Evolutionary conservation across 2,888 invertebrate genomes (phyloP).

Genomic region (Polydrusus pterygomalis): DNA sequence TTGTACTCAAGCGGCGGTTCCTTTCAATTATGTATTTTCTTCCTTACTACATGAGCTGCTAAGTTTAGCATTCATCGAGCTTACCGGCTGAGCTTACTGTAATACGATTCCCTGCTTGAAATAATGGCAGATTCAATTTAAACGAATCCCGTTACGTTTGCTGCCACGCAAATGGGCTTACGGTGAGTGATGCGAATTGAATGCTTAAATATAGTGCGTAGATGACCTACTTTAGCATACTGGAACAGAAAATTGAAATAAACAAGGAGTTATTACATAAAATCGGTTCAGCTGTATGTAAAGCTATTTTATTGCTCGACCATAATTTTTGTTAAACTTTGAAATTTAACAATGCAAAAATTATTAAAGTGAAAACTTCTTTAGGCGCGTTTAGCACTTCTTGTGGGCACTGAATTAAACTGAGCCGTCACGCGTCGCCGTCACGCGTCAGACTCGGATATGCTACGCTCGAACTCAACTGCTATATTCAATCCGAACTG

Average conservation of each 20-base stretch:
- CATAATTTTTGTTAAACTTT: no score
- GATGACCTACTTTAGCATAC: slow-evolving; percentile 34
- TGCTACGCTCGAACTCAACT: no score
- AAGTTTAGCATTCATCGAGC: not conserved
- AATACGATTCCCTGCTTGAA: slow-evolving; percentile 9
- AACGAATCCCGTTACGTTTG: slow-evolving; percentile 20
- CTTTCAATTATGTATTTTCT: not conserved
- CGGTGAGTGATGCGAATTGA: slow-evolving; percentile 31
- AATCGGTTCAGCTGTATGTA: not conserved
- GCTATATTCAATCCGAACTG: no score
- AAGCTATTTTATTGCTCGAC: no score
- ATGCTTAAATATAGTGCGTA: slow-evolving; percentile 38
- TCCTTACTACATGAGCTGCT: not conserved
- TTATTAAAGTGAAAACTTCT: no score
- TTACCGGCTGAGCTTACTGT: slow-evolving; percentile 13
- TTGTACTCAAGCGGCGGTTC: not conserved
- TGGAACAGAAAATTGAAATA: slow-evolving; percentile 25
- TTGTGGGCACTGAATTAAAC: no score
- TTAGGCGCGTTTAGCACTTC: no score
- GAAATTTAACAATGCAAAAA: no score
- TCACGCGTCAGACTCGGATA: no score
- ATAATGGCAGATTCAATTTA: slow-evolving; percentile 21
- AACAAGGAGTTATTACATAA: not conserved
- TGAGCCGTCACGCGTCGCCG: no score
- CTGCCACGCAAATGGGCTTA: slow-evolving; percentile 36